phyloP scores from a whole-genome alignment of 1,140 invertebrate species.

The Brachionus manjavacas region DNA sequence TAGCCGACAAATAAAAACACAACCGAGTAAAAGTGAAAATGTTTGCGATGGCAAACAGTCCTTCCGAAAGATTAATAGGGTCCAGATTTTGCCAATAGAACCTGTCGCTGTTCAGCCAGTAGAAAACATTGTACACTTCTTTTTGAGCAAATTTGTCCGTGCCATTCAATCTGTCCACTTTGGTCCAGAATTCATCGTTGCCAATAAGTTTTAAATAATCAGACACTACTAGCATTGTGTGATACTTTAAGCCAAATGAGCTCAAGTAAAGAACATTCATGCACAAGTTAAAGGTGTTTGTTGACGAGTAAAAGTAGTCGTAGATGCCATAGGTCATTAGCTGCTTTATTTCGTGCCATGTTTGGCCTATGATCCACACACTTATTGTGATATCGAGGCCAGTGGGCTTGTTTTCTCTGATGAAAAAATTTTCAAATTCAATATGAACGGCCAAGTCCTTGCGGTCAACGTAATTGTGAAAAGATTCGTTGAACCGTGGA shows the following conservation, averaged over 20 bases:
- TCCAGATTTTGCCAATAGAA: conserved; percentile 49
- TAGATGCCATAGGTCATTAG: conserved; percentile 50
- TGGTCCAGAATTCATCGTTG: conserved; percentile 5
- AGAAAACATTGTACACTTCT: conserved; percentile 17
- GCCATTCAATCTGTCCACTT: background rate
- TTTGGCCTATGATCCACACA: conserved; percentile 47
- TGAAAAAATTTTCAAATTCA: conserved; percentile 19
- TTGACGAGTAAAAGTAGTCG: conserved; percentile 52
- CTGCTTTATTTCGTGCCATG: conserved; percentile 54
- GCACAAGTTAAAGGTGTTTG: conserved; percentile 52
- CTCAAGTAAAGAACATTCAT: conserved; percentile 53
- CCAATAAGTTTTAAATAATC: background rate
- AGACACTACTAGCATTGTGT: background rate
- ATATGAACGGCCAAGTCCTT: background rate
- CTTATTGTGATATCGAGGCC: conserved; percentile 13
- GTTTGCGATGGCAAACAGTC: conserved; percentile 50
- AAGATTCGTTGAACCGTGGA: background rate
- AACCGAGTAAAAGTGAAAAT: conserved; percentile 54
- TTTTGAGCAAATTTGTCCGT: background rate
- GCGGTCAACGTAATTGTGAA: background rate
- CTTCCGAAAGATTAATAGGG: conserved; percentile 50
- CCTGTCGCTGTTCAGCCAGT: conserved; percentile 35
- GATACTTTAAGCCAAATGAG: conserved; percentile 49
- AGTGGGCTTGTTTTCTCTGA: conserved; percentile 9
- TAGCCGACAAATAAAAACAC: conserved; percentile 57